These are phyloP conservation scores for Venusia cambrica DNA, from an alignment of 2,888 invertebrate species.

Conservation along the genomic window DNA sequence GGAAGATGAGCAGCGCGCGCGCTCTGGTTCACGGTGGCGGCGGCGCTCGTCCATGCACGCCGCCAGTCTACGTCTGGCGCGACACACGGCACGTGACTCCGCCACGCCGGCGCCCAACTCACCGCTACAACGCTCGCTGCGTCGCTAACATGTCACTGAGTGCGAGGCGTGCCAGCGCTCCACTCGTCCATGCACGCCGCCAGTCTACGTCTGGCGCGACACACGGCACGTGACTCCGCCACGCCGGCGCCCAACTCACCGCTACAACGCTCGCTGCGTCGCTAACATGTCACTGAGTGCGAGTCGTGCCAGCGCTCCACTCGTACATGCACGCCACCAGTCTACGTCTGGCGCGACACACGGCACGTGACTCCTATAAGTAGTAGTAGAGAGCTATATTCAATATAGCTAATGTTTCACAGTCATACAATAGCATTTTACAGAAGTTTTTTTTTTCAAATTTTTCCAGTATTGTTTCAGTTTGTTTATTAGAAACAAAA, in stretches of 20 bases:
- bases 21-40: slow-evolving; percentile 30
- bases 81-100: slow-evolving; percentile 35
- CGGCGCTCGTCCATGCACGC: slow-evolving; percentile 66
- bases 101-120: slow-evolving; percentile 11
- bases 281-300: slow-evolving; percentile 1
- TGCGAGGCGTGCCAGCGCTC: slow-evolving; percentile 36
- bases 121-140: slow-evolving; percentile 10
- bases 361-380: slow-evolving; percentile 31
- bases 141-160: slow-evolving; percentile 1
- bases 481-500: too few relatives aligned
- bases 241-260: slow-evolving; percentile 13
- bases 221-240: slow-evolving; percentile 29
- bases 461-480: too few relatives aligned
- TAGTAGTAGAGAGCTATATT: too few relatives aligned
- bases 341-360: slow-evolving; percentile 53
- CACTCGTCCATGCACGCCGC: slow-evolving; percentile 67
- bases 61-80: slow-evolving; percentile 61
- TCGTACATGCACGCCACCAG: slow-evolving; percentile 66
- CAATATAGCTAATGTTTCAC: too few relatives aligned
- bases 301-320: slow-evolving; percentile 51
- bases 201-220: slow-evolving; percentile 58
- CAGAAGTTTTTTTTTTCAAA: too few relatives aligned
- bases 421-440: too few relatives aligned
- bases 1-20: slow-evolving; percentile 25
- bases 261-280: slow-evolving; percentile 9